Conservation (phyloP, 92 coral and sea anemone genomes). For the Heliopora coerulea region DNA sequence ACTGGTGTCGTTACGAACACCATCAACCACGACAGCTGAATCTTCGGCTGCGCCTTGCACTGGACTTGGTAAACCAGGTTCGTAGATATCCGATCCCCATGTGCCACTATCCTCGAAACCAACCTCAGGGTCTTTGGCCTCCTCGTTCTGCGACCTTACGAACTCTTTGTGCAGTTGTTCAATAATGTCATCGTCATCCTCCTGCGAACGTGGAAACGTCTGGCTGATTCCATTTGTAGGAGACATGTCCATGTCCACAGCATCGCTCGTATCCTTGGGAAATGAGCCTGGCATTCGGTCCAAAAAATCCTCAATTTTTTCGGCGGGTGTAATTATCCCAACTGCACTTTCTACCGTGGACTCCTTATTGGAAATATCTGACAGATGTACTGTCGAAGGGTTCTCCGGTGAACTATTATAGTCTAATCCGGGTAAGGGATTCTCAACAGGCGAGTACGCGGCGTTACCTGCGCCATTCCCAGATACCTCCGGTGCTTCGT, state of each 20-base stretch:
- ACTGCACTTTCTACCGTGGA: conserved; percentile 20
- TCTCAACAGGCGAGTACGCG: conserved; percentile 10
- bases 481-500: background rate
- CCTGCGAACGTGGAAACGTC: background rate
- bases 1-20: conserved; percentile 13
- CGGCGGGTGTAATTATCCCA: conserved; percentile 22
- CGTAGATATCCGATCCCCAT: background rate
- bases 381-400: conserved; percentile 17
- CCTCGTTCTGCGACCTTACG: conserved; percentile 64
- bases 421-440: background rate
- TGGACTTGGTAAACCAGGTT: conserved; percentile 7
- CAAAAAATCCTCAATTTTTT: conserved; percentile 33
- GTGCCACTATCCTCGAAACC: background rate
- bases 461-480: background rate
- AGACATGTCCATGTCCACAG: conserved; percentile 89
- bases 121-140: background rate
- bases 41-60: conserved; percentile 16
- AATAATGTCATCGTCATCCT: conserved; percentile 73
- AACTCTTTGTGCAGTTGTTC: conserved; percentile 90
- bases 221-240: conserved; percentile 44
- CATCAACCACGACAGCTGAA: conserved; percentile 30
- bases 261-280: background rate
- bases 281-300: conserved; percentile 21
- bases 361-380: conserved; percentile 21
- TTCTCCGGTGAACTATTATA: conserved; percentile 11